These are phyloP conservation scores for Dryadula phaetusa DNA, from an alignment of 2,888 invertebrate species.

Conservation along the genomic window DNA sequence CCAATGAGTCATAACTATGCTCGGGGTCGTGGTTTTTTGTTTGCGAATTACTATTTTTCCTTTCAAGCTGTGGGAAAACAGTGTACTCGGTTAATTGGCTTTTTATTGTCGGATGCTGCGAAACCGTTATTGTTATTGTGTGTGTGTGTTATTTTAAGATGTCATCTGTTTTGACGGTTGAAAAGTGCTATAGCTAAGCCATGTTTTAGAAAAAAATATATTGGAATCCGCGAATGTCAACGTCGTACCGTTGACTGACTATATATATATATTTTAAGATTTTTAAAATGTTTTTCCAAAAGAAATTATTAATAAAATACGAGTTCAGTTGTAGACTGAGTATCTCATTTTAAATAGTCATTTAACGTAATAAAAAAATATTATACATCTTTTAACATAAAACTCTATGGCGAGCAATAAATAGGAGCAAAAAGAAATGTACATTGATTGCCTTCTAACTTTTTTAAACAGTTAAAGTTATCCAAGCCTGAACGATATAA, in stretches of 20 bases:
- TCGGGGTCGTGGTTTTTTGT: constrained; percentile 20
- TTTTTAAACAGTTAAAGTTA: constrained; percentile 3
- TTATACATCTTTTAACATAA: not conserved
- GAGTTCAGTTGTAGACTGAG: no score
- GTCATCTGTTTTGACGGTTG: not conserved
- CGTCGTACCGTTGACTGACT: no score
- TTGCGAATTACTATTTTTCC: constrained; percentile 13
- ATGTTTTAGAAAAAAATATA: not conserved
- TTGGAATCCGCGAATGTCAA: not conserved
- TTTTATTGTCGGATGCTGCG: not conserved
- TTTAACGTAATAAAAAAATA: no score
- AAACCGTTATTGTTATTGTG: not conserved
- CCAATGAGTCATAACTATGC: constrained; percentile 36
- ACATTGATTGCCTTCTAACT: not conserved
- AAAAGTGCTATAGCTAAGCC: no score
- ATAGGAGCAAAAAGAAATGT: not conserved
- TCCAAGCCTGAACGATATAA: not conserved
- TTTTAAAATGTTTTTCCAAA: no score
- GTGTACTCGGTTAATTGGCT: constrained; percentile 8
- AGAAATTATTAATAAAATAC: no score
- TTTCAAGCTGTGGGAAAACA: constrained; percentile 16
- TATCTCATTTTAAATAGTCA: no score
- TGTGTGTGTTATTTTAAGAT: not conserved
- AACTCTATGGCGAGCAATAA: not conserved
- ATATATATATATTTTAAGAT: no score